Conservation (phyloP, 2,113 vertebrate genomes). For the Gallinago jamesoni region DNA sequence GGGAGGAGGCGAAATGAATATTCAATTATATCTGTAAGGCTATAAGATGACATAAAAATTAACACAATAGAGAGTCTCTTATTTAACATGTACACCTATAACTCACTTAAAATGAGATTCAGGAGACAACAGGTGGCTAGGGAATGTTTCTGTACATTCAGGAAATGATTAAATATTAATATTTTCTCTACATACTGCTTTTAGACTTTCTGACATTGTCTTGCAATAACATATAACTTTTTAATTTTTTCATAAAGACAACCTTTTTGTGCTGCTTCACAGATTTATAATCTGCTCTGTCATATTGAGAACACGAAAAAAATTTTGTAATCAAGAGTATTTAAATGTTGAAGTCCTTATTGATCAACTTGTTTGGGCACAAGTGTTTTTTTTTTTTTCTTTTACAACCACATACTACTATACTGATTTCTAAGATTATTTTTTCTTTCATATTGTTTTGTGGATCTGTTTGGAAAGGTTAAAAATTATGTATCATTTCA, state of each 20-base stretch:
- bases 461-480: background rate
- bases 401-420: background rate
- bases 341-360: background rate
- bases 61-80: background rate
- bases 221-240: background rate
- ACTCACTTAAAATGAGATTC: background rate
- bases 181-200: background rate
- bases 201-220: background rate
- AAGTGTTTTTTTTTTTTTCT: background rate
- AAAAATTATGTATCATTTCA: background rate
- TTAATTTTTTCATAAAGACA: background rate
- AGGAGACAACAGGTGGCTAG: background rate
- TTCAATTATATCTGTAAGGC: background rate
- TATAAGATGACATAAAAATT: background rate
- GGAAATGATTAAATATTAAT: background rate
- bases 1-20: background rate
- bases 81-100: background rate
- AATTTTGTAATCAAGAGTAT: background rate
- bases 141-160: background rate
- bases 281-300: background rate
- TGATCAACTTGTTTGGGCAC: background rate
- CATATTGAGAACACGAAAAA: background rate
- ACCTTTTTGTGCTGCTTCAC: background rate
- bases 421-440: background rate
- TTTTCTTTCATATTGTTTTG: background rate